Percentiles rank a stretch among this genome's conserved stretches.
phyloP scores from a whole-genome alignment of 2,113 vertebrate genomes.

The Ophiodon elongatus region DNA sequence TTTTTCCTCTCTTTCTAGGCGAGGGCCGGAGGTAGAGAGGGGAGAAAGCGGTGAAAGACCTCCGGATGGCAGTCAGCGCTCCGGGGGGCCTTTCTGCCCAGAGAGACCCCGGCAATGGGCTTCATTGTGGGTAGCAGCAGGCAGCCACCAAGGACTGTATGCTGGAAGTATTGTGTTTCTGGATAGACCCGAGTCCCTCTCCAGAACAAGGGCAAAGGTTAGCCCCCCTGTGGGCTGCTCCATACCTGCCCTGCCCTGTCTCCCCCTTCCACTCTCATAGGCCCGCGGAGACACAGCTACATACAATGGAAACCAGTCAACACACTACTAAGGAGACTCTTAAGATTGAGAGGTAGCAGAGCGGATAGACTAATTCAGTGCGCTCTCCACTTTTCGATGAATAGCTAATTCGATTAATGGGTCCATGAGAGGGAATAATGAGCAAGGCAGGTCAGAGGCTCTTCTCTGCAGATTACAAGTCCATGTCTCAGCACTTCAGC shows the following conservation, averaged over 20 bases:
- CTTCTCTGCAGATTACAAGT: slow-evolving; percentile 21
- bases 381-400: slow-evolving; percentile 66
- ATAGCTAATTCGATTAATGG: slow-evolving; percentile 76
- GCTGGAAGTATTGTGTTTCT: slow-evolving; percentile 80
- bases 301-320: slow-evolving; percentile 70
- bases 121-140: slow-evolving; percentile 95
- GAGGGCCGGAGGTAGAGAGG: slow-evolving; percentile 77
- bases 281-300: slow-evolving; percentile 36
- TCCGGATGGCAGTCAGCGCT: slow-evolving; percentile 89
- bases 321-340: slow-evolving; percentile 64
- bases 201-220: slow-evolving; percentile 89
- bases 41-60: slow-evolving; percentile 88
- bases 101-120: slow-evolving; percentile 83
- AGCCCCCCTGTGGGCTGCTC: slow-evolving; percentile 78
- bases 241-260: slow-evolving; percentile 84
- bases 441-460: slow-evolving; percentile 55
- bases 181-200: slow-evolving; percentile 77
- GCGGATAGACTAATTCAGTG: slow-evolving; percentile 72
- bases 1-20: slow-evolving; percentile 79
- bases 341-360: slow-evolving; percentile 76
- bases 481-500: slow-evolving; percentile 68
- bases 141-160: slow-evolving; percentile 87
- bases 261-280: slow-evolving; percentile 61
- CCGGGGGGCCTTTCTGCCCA: slow-evolving; percentile 88
- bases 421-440: slow-evolving; percentile 54